A percentile compares a stretch with the other conserved stretches of the same genome.
These are phyloP conservation scores for Ametastegia equiseti DNA, from an alignment of 2,888 invertebrate genomes.

Conservation along the genomic window DNA sequence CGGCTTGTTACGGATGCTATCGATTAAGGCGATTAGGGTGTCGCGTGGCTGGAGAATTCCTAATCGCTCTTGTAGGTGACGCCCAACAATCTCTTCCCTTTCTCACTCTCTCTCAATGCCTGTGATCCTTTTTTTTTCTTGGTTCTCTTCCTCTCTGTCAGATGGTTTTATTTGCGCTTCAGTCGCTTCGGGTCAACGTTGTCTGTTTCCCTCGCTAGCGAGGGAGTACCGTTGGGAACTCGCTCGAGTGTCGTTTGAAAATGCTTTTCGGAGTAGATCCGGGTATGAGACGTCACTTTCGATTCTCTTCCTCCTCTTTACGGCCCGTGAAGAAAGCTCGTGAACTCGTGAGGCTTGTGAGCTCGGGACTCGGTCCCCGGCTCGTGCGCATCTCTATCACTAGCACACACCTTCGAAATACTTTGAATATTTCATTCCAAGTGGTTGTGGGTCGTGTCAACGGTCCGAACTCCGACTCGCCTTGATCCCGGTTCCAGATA, in stretches of 20 bases:
- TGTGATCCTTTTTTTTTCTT: not conserved
- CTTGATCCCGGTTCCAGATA: not conserved
- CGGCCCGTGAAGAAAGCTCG: not conserved
- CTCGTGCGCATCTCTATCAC: not conserved
- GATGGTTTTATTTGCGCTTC: slow-evolving; percentile 31
- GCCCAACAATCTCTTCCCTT: slow-evolving; percentile 23
- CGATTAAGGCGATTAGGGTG: slow-evolving; percentile 43
- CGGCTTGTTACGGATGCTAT: slow-evolving; percentile 41
- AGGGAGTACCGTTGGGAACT: not conserved
- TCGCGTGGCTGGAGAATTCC: slow-evolving; percentile 40
- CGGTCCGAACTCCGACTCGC: not conserved
- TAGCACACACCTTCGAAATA: not conserved
- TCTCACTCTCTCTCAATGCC: slow-evolving; percentile 4
- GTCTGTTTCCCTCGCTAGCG: slow-evolving; percentile 22
- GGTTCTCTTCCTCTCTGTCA: slow-evolving; percentile 51
- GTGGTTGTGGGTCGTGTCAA: slow-evolving; percentile 2
- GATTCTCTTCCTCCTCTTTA: slow-evolving; percentile 49
- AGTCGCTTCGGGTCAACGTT: slow-evolving; percentile 39
- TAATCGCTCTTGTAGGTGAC: slow-evolving; percentile 46
- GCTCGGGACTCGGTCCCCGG: too few relatives aligned
- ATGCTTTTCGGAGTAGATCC: slow-evolving; percentile 47
- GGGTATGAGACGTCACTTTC: slow-evolving; percentile 46
- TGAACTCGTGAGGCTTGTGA: not conserved
- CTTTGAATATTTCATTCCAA: slow-evolving; percentile 11
- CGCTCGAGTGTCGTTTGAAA: not conserved